Conservation (phyloP, 2,888 invertebrate genomes). For the Drosophila yooni region DNA sequence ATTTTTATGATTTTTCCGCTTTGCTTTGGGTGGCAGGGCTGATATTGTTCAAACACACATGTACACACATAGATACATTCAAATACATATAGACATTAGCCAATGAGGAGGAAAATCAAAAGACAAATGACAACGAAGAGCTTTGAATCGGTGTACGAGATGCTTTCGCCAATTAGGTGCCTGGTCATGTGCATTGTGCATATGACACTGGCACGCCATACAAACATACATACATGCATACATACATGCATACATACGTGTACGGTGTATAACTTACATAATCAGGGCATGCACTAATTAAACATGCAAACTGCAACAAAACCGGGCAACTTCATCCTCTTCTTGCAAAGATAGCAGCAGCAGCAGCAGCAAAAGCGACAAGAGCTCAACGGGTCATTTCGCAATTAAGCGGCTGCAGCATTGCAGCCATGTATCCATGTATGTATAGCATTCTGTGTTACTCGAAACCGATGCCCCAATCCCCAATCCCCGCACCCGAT, state of each 20-base stretch:
- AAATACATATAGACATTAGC: slow-evolving; percentile 47
- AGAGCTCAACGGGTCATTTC: slow-evolving; percentile 71
- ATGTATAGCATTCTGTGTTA: slow-evolving; percentile 19
- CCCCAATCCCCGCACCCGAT: neutral
- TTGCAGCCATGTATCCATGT: slow-evolving; percentile 45
- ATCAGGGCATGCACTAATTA: slow-evolving; percentile 71
- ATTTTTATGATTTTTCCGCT: slow-evolving; percentile 50
- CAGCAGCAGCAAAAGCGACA: slow-evolving; percentile 19
- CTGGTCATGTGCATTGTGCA: slow-evolving; percentile 64
- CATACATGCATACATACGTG: neutral
- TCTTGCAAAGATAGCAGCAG: slow-evolving; percentile 11
- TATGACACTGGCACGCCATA: slow-evolving; percentile 38
- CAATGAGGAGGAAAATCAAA: slow-evolving; percentile 78
- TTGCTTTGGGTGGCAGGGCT: slow-evolving; percentile 24
- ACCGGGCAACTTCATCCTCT: slow-evolving; percentile 3
- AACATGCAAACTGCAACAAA: slow-evolving; percentile 47
- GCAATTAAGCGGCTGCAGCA: slow-evolving; percentile 73
- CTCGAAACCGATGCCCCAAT: slow-evolving; percentile 12
- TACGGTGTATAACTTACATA: slow-evolving; percentile 53
- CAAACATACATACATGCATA: neutral
- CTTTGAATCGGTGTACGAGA: slow-evolving; percentile 14
- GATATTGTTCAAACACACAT: slow-evolving; percentile 7
- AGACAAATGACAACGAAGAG: slow-evolving; percentile 51
- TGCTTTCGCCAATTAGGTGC: slow-evolving; percentile 70
- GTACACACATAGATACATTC: neutral